Conservation (phyloP, 2,888 invertebrate species). For the Euzetes globulus region DNA sequence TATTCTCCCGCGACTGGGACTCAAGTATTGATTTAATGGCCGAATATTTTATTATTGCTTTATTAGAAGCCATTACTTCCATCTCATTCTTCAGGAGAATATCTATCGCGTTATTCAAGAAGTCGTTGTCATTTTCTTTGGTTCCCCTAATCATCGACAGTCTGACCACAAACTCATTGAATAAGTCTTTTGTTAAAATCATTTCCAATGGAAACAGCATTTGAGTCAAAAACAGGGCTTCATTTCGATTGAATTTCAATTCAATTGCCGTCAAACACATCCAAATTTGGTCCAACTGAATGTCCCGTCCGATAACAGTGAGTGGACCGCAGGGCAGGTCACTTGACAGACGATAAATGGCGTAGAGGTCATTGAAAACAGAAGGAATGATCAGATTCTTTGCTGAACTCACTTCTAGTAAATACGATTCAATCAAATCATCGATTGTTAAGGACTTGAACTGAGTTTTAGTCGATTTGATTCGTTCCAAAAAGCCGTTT, state of each 20-base stretch:
- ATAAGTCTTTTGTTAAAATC: constrained; percentile 3
- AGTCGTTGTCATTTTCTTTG: constrained; percentile 35
- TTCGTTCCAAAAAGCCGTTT: constrained; percentile 11
- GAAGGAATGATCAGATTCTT: constrained; percentile 25
- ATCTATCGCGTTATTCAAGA: constrained; percentile 26
- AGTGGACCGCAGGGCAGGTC: constrained; percentile 22
- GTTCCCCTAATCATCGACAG: constrained; percentile 34
- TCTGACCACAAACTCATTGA: constrained; percentile 33
- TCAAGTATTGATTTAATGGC: constrained; percentile 33
- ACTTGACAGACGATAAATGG: constrained; percentile 26
- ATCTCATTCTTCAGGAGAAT: neutral
- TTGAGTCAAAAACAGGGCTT: constrained; percentile 33
- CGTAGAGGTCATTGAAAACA: constrained; percentile 32
- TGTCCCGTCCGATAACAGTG: constrained; percentile 28
- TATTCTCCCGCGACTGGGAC: constrained; percentile 6
- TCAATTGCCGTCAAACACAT: constrained; percentile 35
- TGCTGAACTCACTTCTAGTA: neutral
- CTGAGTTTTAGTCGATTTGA: neutral
- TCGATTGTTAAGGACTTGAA: neutral
- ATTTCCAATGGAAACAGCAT: constrained; percentile 22
- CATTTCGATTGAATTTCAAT: constrained; percentile 29
- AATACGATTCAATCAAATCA: constrained; percentile 33
- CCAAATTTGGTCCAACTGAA: constrained; percentile 31
- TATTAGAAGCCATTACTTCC: constrained; percentile 34
- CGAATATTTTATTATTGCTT: constrained; percentile 28